Evolutionary conservation across 2,888 invertebrate genomes (phyloP).

Genomic region (Drosophila recens): DNA sequence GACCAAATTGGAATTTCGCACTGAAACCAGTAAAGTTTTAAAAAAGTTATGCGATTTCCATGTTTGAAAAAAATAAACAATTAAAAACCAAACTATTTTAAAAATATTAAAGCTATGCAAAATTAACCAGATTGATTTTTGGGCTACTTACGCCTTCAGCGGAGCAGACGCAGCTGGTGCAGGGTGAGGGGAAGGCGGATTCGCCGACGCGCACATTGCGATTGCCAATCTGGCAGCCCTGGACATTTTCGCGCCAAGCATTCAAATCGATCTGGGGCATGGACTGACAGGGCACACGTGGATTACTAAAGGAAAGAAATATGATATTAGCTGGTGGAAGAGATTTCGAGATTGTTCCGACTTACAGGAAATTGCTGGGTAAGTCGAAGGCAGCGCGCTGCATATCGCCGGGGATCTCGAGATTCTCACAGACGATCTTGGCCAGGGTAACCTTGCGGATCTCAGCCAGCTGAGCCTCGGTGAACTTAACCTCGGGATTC

Average conservation of each 20-base stretch:
- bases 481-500: conserved; percentile 91
- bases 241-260: conserved; percentile 93
- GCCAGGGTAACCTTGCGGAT: conserved; percentile 94
- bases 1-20: too few species aligned
- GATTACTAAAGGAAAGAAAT: conserved; percentile 87
- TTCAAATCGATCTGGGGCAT: conserved; percentile 92
- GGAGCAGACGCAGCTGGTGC: conserved; percentile 95
- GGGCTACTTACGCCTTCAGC: conserved; percentile 90
- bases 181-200: conserved; percentile 95
- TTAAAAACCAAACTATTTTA: too few species aligned
- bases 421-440: conserved; percentile 95
- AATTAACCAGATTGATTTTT: too few species aligned
- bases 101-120: too few species aligned
- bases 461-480: conserved; percentile 94
- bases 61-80: too few species aligned
- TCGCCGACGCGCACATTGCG: conserved; percentile 92
- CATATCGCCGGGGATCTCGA: conserved; percentile 93
- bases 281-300: conserved; percentile 93
- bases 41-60: too few species aligned
- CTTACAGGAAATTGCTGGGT: conserved; percentile 94
- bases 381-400: conserved; percentile 96
- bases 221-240: conserved; percentile 93
- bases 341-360: conserved; percentile 27
- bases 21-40: too few species aligned
- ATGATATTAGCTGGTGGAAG: background rate